phyloP scores from a whole-genome alignment of 2,113 vertebrate genomes.

The Acrocephalus arundinaceus region DNA sequence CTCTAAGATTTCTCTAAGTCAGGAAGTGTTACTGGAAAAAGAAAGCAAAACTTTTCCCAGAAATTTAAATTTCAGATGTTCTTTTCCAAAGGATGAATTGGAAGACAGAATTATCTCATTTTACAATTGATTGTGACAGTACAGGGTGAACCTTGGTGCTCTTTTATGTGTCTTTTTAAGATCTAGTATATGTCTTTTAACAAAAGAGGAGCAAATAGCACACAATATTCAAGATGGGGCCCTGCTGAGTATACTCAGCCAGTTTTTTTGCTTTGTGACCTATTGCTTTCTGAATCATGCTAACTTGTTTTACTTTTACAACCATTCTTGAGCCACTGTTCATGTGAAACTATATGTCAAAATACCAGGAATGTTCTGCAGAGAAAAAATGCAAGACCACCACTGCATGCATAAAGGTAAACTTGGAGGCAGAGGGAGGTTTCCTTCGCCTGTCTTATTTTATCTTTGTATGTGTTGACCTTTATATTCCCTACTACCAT shows the following conservation, averaged over 20 bases:
- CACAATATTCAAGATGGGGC: background rate
- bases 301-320: background rate
- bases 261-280: background rate
- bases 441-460: background rate
- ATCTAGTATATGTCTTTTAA: background rate
- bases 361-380: background rate
- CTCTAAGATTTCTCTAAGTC: background rate
- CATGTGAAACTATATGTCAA: background rate
- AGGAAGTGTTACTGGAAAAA: background rate
- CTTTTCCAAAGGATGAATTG: background rate
- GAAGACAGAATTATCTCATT: background rate
- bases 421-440: background rate
- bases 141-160: background rate
- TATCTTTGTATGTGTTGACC: background rate
- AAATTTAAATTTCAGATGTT: background rate
- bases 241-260: background rate
- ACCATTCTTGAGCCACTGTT: background rate
- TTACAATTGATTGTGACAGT: background rate
- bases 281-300: background rate
- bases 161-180: background rate
- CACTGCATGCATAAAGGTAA: background rate
- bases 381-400: background rate
- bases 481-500: background rate
- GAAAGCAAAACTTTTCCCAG: background rate
- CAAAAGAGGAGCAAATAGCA: background rate